Evolutionary conservation across 2,888 invertebrate genomes (phyloP), one percentile per base, ranked within the genome.

Genomic region (Campoplex capitator): DNA sequence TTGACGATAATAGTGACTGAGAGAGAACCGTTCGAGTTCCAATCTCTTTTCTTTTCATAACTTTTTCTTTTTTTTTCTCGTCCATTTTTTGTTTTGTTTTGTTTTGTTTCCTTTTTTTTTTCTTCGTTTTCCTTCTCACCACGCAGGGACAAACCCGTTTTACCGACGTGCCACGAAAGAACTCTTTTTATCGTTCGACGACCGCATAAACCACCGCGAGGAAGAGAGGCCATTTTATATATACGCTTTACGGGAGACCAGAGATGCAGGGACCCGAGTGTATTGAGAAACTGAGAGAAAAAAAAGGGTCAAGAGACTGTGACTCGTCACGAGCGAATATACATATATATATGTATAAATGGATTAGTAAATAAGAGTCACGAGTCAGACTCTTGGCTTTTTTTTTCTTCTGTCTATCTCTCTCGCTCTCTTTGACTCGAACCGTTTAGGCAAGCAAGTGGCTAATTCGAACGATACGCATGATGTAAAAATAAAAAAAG

Each of bases 71-170:
- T 23, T 23, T 56, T 32, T 6, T 79, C 13, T 28, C 3, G 35
- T 11, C 58, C 23, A 23, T 23, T 23, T 6, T 77, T 13, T 35
- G 18, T 45, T 35, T 48, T 76, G 8, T 68, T 35, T 56, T 32
- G 4, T 79, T n/a, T 28, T 9, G 35, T 11, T 75, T 6, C 68
- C 7, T 51, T 32, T 48, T 51, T 48, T 77, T 18, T 68, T 51
- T 73, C 16, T 0, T 62, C 28, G 13, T 62, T 32, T 32, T 62
- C 18, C 13, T 76, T 48, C 58, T 68, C 74, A 74, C 79, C 80
- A 82, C 82, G 45, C 65, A 70, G 74, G 62, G 78, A 58, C 83
- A 90, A 91, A 90, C 90, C 89, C 90, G 91, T 91, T 91, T 91
- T 71, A 90, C 89, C 51, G 88, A 87, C 90, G 88, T 88, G 84